Evolutionary conservation across 2,797 vertebrate species (phyloP).

Genomic region (Anguilla megastoma): DNA sequence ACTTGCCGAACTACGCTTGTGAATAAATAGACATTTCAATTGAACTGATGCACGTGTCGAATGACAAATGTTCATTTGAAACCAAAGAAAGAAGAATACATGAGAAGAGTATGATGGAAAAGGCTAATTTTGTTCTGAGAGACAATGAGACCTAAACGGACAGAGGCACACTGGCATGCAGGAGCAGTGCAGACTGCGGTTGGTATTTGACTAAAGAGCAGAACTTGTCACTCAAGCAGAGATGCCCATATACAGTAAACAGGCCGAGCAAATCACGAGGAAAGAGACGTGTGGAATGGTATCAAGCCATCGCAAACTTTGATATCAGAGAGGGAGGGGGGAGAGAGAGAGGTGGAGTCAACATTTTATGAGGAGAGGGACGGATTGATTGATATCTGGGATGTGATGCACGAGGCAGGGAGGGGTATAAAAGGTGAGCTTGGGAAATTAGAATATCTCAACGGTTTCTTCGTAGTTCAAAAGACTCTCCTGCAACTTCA

Average conservation of each 20-base stretch:
- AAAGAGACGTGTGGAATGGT: constrained; percentile 1
- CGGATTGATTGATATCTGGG: constrained; percentile 49
- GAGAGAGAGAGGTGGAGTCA: constrained; percentile 44
- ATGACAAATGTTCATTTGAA: neutral
- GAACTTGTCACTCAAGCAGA: neutral
- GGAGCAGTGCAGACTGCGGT: neutral
- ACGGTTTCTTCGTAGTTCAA: constrained; percentile 35
- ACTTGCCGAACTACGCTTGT: neutral
- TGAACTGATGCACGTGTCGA: neutral
- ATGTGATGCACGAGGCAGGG: constrained; percentile 40
- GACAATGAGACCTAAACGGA: neutral
- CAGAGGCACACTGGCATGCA: neutral
- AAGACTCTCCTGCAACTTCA: constrained; percentile 35
- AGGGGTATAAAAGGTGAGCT: constrained; percentile 66
- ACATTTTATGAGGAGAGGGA: constrained; percentile 45
- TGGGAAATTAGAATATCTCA: constrained; percentile 39
- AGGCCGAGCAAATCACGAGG: neutral
- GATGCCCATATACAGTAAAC: neutral
- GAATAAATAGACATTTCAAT: neutral
- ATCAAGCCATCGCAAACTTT: constrained; percentile 18
- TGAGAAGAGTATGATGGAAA: neutral
- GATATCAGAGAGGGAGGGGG: constrained; percentile 29
- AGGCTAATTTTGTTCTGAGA: neutral
- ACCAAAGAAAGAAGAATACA: neutral
- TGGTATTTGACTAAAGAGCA: neutral